Conservation (phyloP, 1,140 invertebrate species). For the Myzus persicae region DNA sequence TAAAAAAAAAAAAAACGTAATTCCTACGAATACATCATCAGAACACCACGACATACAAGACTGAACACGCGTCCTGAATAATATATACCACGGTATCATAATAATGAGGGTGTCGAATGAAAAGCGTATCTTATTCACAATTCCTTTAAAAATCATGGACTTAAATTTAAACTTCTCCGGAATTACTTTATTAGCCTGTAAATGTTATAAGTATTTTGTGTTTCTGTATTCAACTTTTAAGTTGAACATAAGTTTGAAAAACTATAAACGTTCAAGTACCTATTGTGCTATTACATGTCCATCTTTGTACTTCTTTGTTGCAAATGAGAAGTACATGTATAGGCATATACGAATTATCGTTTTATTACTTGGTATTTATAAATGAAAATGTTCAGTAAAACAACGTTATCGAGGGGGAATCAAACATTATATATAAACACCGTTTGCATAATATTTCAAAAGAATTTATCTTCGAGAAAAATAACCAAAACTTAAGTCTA, state of each 20-base stretch:
- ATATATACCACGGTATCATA: neutral
- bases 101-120: neutral
- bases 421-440: neutral
- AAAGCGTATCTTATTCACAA: neutral
- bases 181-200: neutral
- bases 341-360: neutral
- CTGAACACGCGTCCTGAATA: neutral
- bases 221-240: neutral
- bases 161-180: neutral
- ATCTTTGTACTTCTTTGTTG: neutral
- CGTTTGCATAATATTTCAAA: constrained; percentile 15
- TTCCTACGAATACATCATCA: neutral
- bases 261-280: neutral
- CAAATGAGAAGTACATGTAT: neutral
- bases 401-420: neutral
- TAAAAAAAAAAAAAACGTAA: too few relatives aligned
- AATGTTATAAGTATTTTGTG: neutral
- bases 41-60: neutral
- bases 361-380: neutral
- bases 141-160: neutral
- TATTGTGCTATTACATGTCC: neutral
- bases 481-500: neutral
- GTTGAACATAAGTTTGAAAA: neutral
- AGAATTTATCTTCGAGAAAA: neutral
- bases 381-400: neutral